Base-by-base conservation (phyloP, 2,797 vertebrate genomes). In the Carcharodon carcharias region DNA sequence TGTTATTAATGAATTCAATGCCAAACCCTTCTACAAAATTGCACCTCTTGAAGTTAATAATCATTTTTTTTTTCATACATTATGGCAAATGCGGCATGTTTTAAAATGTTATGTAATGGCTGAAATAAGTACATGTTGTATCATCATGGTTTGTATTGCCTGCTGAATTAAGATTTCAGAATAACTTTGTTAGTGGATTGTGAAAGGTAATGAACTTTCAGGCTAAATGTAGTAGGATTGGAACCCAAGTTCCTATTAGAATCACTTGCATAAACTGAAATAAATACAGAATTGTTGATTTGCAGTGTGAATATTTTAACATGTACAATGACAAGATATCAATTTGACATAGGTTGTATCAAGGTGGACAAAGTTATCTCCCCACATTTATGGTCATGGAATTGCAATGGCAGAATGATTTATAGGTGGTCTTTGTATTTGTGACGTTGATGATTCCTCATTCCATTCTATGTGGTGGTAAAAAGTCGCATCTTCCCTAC, bases 171-270 rank as follows among this genome's bases (percentile, higher is more conserved):
- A 95, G 50, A 31, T 54, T 50, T 73, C 94, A 23, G 28, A 56
- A 50, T n/a, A 67, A 67, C n/a, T 0, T 58, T 58, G 23, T 26
- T 23, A 40, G n/a, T 93, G 18, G 21, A 93, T 63, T 93, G 35
- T 67, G 35, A 56, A 58, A 77, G 50, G 69, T 77, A 54, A 77
- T 95, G 69, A 71, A n/a, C 12, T 95, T 77, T 95, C 67, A 95
- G 7, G 45, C 71, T 95, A 56, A 73, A 50, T 28, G 54, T 56
- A 50, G 28, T 73, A 56, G 6, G 26, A 56, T 77, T 95, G 45
- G 7, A 95, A 18, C 3, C 12, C 14, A 26, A 92, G 58, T 63
- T 63, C 21, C 35, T n/a, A 61, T 12, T 73, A 14, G 35, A 89
- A 89, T 40, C n/a, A 35, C 65, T 69, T 71, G 94, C 93, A 95